Conservation (phyloP, 2,113 vertebrate genomes). For the Trochalopteron elliotii region DNA sequence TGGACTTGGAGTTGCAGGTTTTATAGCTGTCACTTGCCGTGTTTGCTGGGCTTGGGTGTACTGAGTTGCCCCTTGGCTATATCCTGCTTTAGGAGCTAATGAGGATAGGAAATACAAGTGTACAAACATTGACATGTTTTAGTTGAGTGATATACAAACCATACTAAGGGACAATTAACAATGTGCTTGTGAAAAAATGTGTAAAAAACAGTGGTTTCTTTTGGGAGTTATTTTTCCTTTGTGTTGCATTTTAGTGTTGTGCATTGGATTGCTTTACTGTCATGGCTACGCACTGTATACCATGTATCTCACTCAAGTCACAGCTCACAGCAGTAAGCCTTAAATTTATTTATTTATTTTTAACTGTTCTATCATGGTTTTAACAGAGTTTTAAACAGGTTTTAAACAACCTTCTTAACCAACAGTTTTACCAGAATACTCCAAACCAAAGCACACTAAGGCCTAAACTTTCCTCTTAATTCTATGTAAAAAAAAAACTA, state of each 20-base stretch:
- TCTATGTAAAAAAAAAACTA: background rate
- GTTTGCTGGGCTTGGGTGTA: conserved; percentile 96
- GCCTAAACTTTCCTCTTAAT: background rate
- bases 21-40: conserved; percentile 97
- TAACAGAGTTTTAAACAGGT: background rate
- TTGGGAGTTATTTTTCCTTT: background rate
- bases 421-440: background rate
- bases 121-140: background rate
- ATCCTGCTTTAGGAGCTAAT: conserved; percentile 90
- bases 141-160: background rate
- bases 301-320: background rate
- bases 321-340: background rate
- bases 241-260: background rate
- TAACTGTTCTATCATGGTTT: background rate
- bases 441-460: background rate
- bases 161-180: background rate
- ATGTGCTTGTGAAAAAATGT: background rate
- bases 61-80: conserved; percentile 92
- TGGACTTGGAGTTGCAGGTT: conserved; percentile 92
- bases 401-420: background rate
- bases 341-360: background rate
- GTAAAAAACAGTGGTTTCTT: background rate
- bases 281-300: background rate
- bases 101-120: conserved; percentile 1
- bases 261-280: background rate